phyloP scores from a whole-genome alignment of 2,113 vertebrate genomes.

The Tetrao urogallus region DNA sequence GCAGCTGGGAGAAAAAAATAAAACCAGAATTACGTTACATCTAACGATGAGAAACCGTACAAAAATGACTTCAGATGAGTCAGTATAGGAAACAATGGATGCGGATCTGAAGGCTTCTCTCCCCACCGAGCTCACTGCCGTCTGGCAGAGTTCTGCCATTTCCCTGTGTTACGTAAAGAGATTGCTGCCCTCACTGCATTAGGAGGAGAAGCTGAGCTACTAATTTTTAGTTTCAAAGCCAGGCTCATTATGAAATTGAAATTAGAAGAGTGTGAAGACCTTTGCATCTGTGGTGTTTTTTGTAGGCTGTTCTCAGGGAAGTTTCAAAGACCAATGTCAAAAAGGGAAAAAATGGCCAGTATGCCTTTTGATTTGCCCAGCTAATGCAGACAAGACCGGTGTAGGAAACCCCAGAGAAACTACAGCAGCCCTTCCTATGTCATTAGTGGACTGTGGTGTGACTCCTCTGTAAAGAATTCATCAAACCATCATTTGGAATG shows the following conservation, averaged over 20 bases:
- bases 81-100: slow-evolving; percentile 1
- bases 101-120: neutral
- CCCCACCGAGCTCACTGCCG: neutral
- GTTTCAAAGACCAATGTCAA: neutral
- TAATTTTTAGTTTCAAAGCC: slow-evolving; percentile 13
- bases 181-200: slow-evolving; percentile 8
- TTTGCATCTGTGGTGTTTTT: neutral
- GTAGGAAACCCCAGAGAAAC: neutral
- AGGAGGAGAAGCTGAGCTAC: slow-evolving; percentile 28
- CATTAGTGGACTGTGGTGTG: neutral
- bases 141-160: slow-evolving; percentile 26
- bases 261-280: neutral
- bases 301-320: neutral
- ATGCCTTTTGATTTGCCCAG: neutral
- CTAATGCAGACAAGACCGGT: neutral
- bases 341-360: neutral
- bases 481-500: neutral
- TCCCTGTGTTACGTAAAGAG: slow-evolving; percentile 31
- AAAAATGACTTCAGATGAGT: neutral
- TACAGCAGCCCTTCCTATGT: neutral
- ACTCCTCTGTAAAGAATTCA: neutral
- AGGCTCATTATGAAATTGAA: neutral
- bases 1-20: neutral
- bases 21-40: neutral
- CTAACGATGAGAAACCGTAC: neutral